Evolutionary conservation across 2,888 invertebrate species (phyloP).

Genomic region (Sclerodermus sp.): DNA sequence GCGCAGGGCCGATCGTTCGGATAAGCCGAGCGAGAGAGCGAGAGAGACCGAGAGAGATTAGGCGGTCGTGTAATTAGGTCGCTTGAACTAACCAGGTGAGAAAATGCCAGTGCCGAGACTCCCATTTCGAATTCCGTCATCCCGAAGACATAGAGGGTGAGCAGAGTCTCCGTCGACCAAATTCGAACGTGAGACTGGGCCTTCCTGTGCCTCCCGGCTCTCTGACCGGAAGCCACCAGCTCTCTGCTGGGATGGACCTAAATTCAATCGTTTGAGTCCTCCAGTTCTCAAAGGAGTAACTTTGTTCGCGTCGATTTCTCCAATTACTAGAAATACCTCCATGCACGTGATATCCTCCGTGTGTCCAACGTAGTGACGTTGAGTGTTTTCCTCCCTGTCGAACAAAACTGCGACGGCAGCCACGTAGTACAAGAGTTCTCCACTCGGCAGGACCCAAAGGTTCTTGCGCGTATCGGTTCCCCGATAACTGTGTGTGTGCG

Average conservation of each 20-base stretch:
- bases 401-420: conserved; percentile 88
- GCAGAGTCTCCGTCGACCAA: conserved; percentile 88
- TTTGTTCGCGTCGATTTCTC: too few species aligned
- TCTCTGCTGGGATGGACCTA: conserved; percentile 81
- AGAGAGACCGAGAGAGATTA: too few species aligned
- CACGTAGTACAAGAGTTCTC: conserved; percentile 90
- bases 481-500: conserved; percentile 84
- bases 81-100: conserved; percentile 70
- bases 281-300: too few species aligned
- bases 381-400: conserved; percentile 83
- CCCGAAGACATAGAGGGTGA: conserved; percentile 87
- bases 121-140: conserved; percentile 88
- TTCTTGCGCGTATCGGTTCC: conserved; percentile 88
- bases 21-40: too few species aligned
- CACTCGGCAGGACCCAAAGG: conserved; percentile 90
- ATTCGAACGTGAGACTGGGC: conserved; percentile 88
- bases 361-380: conserved; percentile 88
- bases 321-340: conserved; percentile 73
- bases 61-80: too few species aligned
- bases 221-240: conserved; percentile 87
- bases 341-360: conserved; percentile 86
- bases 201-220: conserved; percentile 79
- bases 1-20: too few species aligned
- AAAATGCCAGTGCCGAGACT: conserved; percentile 86
- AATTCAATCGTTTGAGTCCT: too few species aligned